A percentile compares a stretch with the other conserved stretches of the same genome.
Conservation (phyloP, 2,113 vertebrate species). For the Actinemys pallida region DNA sequence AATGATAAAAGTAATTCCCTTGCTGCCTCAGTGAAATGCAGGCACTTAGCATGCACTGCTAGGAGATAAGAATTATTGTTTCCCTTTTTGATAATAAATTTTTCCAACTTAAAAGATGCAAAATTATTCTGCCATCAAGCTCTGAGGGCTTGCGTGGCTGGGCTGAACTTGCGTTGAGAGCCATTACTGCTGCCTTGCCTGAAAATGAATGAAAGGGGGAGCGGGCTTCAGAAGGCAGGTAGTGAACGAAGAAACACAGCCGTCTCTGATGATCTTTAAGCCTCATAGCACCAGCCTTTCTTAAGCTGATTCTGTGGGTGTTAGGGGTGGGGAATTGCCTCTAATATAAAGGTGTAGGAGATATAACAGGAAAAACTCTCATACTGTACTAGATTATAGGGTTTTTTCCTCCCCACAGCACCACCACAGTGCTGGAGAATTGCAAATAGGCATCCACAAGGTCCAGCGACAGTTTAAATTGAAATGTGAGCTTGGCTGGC, state of each 20-base stretch:
- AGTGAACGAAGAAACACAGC: background rate
- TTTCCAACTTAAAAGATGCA: constrained; percentile 15
- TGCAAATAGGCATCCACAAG: background rate
- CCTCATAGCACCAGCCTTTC: background rate
- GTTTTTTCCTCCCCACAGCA: rapidly evolving
- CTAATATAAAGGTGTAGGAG: background rate
- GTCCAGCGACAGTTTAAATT: background rate
- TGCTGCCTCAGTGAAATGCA: background rate
- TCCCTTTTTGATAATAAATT: constrained; percentile 15
- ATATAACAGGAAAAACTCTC: background rate
- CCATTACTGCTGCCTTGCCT: background rate
- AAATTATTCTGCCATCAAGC: background rate
- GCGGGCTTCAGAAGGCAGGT: background rate
- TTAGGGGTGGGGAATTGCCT: constrained; percentile 34
- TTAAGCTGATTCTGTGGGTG: constrained; percentile 34
- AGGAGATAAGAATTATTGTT: background rate
- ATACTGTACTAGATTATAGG: background rate
- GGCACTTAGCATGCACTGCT: background rate
- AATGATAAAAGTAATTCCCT: background rate
- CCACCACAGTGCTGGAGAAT: background rate
- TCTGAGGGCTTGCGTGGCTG: background rate
- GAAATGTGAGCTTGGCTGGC: background rate
- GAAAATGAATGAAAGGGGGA: constrained; percentile 45
- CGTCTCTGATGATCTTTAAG: background rate
- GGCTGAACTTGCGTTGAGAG: background rate